These are phyloP conservation scores for Mamestra configurata DNA, from an alignment of 1,140 invertebrate species.

Conservation along the genomic window DNA sequence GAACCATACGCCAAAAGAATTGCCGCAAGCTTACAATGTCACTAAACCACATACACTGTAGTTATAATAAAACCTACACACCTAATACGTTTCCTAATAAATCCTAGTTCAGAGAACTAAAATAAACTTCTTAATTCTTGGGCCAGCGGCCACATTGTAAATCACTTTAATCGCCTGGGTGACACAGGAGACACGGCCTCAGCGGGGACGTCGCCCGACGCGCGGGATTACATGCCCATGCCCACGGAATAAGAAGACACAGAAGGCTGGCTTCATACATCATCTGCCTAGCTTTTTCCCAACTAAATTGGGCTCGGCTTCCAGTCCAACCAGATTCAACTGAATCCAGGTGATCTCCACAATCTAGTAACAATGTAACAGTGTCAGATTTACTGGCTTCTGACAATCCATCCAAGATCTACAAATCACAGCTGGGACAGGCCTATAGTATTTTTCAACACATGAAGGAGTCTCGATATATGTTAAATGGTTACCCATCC, in stretches of 20 bases:
- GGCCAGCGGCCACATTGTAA: constrained; percentile 38
- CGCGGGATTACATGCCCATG: constrained; percentile 36
- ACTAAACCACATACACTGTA: background rate
- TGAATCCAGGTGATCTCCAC: too few species aligned
- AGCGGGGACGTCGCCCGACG: constrained; percentile 17
- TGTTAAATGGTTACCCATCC: too few species aligned
- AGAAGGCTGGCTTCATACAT: background rate
- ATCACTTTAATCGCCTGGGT: constrained; percentile 48
- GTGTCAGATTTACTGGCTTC: too few species aligned
- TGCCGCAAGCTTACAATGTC: background rate
- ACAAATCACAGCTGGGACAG: too few species aligned
- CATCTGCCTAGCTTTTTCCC: too few species aligned
- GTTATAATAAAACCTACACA: background rate
- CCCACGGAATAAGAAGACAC: background rate
- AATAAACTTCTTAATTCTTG: constrained; percentile 50
- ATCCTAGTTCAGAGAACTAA: constrained; percentile 33
- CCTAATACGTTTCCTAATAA: constrained; percentile 18
- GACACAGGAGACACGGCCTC: constrained; percentile 40
- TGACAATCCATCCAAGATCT: too few species aligned
- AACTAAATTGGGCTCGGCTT: too few species aligned
- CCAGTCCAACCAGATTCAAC: too few species aligned
- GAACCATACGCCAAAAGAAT: too few species aligned
- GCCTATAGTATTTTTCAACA: too few species aligned
- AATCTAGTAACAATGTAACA: too few species aligned
- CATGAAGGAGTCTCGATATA: too few species aligned